Base-by-base conservation (phyloP, 2,797 vertebrate species). In the Sebastes cheni region DNA sequence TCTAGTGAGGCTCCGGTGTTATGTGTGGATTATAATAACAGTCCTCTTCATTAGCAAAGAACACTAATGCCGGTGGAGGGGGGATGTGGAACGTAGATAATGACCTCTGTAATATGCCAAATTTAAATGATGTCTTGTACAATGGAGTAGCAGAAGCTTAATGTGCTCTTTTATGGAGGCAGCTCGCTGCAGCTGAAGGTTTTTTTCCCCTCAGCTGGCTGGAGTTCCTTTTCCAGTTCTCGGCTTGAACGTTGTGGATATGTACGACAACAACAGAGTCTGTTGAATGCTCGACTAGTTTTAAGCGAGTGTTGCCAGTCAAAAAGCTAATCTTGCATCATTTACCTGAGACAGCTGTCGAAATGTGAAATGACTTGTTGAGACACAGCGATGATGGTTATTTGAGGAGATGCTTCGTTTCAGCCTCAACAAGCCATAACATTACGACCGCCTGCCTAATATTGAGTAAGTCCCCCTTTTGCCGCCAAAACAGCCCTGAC, bases 41-140 rank as follows among this genome's bases (percentile, higher is more conserved):
- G 10, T 83, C 58, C 80, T 90, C 85, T 87, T 90, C 83, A 90
- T 93, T 89, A 90, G 68, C 29, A 66, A 6, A 54, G 72, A 74
- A 25, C 59, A 13, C 67, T 76, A 87, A 91, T 82, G 82, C 73
- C 14, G 58, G 66, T 18, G 72, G 32, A 88, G 70, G 74, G 75
- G 76, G 32, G 36, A 18, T 67, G 81, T 76, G 77, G 81, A 84
- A 85, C 12, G 59, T 69, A 70, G 88, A 86, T 93, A 88, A 93
- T 86, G 88, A 88, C 82, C 89, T 81, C 70, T 76, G 70, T 86
- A 85, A 89, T 84, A 65, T 20, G 67, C 55, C 75, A 82, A 52
- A 80, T 89, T 80, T 81, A 83, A 88, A 89, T 80, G 13, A 84
- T 79, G 79, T 68, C 72, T 62, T 25, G 64, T 50, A 77, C 70